Evolutionary conservation across 2,888 invertebrate genomes (phyloP), one percentile per base, ranked within the genome.

Genomic region (Theretra japonica): DNA sequence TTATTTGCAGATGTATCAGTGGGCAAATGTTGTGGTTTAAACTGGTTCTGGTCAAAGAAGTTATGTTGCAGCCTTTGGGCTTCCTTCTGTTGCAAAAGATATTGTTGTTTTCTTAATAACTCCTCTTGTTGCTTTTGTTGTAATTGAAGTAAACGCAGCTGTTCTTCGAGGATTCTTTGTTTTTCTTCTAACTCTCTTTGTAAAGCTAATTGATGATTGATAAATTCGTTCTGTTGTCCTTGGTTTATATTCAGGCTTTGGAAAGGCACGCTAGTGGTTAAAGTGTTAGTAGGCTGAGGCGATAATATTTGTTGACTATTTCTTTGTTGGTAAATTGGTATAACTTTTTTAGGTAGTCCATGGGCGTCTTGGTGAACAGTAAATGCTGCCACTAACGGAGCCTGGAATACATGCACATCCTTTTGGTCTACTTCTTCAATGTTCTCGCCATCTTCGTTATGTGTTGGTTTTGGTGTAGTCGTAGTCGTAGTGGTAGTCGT

Each of bases 311-410:
- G 85, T 72, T 82, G 83, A 50, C 74, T 80, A 73, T 84, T 90
- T 5, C 86, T 87, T 76, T 95, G 94, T 82, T 96, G 96, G 82
- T 95, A 96, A 80, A 97, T 95, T 0, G 97, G 97, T 70, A 97
- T 96, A 0, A 97, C 97, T 86, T 96, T 97, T 79, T 97, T 96
- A 0, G 98, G 97, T n/a, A 96, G 85, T 0, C 98, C 98, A 41
- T 95, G 95, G 76, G 96, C 96, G 83, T 98, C 97, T 88, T 98
- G 96, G 77, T 98, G 97, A 0, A 98, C 97, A 0, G 98, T 98
- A 82, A 98, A 98, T 0, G 98, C 98, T 2, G 97, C 97, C 0
- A 98, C 97, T 73, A 98, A 86, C 0, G 98, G 97, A 3, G 97
- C 97, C 78, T 96, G 96, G 82, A 96, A 97, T 69, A 98, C 97